Conservation (phyloP, 1,140 invertebrate genomes). For the Stratiolaelaps scimitus region DNA sequence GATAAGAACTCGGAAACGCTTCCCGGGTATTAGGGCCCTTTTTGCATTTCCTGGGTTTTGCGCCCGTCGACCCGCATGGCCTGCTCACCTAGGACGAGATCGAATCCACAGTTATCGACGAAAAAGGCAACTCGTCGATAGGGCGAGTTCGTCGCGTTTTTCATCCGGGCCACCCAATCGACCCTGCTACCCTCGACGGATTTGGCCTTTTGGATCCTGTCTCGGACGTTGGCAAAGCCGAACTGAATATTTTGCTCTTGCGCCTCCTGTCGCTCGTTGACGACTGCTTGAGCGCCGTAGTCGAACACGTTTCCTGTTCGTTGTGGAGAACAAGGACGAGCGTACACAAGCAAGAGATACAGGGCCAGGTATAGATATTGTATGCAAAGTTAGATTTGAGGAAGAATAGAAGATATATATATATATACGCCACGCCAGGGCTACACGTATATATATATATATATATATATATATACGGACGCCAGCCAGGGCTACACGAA, state of each 20-base stretch:
- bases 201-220: conserved; percentile 54
- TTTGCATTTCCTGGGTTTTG: no score
- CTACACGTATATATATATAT: no score
- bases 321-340: no score
- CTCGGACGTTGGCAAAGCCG: conserved; percentile 64
- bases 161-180: conserved; percentile 59
- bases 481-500: no score
- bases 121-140: conserved; percentile 73
- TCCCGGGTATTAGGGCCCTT: no score
- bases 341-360: no score
- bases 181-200: conserved; percentile 81
- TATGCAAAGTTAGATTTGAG: no score
- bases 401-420: no score
- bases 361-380: no score
- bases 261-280: conserved; percentile 56
- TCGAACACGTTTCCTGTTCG: conserved; percentile 79
- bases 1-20: background rate
- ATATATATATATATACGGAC: no score
- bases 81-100: conserved; percentile 64
- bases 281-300: conserved; percentile 82
- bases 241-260: conserved; percentile 47
- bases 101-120: conserved; percentile 89
- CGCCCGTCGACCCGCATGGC: background rate
- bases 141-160: conserved; percentile 47
- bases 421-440: no score